Conservation (phyloP, 1,140 invertebrate genomes). For the Homarus americanus region DNA sequence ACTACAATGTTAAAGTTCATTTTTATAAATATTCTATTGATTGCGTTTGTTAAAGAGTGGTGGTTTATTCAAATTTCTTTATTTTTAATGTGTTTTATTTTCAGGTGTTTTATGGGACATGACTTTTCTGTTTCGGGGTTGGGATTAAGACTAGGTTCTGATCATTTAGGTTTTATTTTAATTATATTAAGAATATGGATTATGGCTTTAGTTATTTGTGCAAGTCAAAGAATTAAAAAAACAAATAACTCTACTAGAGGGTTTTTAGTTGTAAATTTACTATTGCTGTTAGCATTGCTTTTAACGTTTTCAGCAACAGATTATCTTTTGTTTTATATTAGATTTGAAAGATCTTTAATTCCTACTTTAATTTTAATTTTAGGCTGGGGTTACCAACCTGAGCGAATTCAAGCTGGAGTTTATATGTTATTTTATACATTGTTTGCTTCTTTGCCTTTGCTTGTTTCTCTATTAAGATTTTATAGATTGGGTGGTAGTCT, state of each 20-base stretch:
- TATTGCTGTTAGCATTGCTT: neutral
- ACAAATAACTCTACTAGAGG: neutral
- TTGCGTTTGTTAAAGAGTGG: too few species aligned
- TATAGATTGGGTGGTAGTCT: too few species aligned
- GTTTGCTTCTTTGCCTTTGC: constrained; percentile 4
- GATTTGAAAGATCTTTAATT: neutral
- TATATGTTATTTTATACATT: constrained; percentile 41
- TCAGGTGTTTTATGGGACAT: too few species aligned
- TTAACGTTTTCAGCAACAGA: constrained; percentile 4
- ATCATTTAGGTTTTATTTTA: constrained; percentile 5
- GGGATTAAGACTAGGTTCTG: neutral
- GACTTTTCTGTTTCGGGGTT: neutral
- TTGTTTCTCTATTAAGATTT: too few species aligned
- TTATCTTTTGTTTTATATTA: constrained; percentile 39
- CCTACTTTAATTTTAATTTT: constrained; percentile 27
- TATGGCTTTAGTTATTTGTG: neutral
- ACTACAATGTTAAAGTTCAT: too few species aligned
- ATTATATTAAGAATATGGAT: constrained; percentile 9
- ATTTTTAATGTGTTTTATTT: too few species aligned
- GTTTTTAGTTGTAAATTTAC: constrained; percentile 3
- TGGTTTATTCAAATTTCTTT: too few species aligned
- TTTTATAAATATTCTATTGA: too few species aligned
- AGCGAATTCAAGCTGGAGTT: constrained; percentile 24
- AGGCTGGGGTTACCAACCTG: constrained; percentile 10
- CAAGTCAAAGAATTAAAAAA: neutral